These are phyloP conservation scores for Pheosia tremula DNA, from an alignment of 2,888 invertebrate genomes.

Conservation along the genomic window DNA sequence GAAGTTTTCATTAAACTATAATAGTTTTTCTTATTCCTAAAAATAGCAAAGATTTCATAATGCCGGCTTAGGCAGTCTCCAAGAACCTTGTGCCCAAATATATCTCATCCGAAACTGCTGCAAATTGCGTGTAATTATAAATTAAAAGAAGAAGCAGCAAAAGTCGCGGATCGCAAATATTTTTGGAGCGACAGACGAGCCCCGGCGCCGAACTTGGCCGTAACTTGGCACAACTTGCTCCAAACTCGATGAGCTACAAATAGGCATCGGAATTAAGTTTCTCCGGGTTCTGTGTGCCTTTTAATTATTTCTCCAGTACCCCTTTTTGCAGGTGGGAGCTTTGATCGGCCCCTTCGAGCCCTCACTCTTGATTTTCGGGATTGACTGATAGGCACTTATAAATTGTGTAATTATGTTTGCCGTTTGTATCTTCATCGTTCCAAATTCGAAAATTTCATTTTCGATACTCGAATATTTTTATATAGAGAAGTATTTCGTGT, in stretches of 20 bases:
- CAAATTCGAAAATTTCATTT: constrained; percentile 13
- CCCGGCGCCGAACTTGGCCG: constrained; percentile 50
- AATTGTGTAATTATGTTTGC: constrained; percentile 57
- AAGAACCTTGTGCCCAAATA: neutral
- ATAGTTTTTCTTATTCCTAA: no score
- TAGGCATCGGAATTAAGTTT: constrained; percentile 81
- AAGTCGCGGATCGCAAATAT: constrained; percentile 73
- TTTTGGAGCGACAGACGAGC: constrained; percentile 58
- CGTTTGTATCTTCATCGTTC: constrained; percentile 14
- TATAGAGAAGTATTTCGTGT: no score
- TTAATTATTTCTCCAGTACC: constrained; percentile 77
- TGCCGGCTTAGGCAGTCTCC: no score
- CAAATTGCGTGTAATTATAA: constrained; percentile 78
- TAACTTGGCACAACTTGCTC: constrained; percentile 50
- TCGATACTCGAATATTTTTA: neutral
- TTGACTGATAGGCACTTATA: constrained; percentile 58
- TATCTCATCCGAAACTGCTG: constrained; percentile 46
- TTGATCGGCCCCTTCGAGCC: constrained; percentile 53
- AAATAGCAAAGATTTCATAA: no score
- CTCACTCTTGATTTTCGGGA: constrained; percentile 56
- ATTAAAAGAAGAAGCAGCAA: constrained; percentile 67
- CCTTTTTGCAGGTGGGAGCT: constrained; percentile 62
- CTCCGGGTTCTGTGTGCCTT: constrained; percentile 76
- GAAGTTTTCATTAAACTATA: no score
- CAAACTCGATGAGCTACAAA: constrained; percentile 78